Conservation (phyloP, 2,888 invertebrate species). For the Acronicta psi region DNA sequence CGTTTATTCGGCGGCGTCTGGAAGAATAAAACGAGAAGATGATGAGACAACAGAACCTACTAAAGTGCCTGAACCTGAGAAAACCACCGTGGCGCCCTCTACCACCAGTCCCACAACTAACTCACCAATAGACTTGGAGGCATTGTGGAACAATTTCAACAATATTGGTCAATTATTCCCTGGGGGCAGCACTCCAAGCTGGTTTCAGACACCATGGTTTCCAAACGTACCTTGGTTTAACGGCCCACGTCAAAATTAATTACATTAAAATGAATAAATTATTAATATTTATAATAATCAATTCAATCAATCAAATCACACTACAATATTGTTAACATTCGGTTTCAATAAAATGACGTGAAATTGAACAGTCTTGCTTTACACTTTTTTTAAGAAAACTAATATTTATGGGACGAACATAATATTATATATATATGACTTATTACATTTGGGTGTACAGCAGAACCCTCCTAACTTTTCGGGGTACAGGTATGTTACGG, state of each 20-base stretch:
- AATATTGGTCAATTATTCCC: conserved; percentile 32
- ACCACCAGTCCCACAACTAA: background rate
- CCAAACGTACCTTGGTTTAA: conserved; percentile 12
- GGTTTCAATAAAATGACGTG: no score
- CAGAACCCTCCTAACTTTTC: no score
- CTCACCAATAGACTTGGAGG: background rate
- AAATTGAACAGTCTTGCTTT: no score
- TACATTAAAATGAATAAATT: no score
- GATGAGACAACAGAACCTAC: background rate
- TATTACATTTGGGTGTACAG: no score
- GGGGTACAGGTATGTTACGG: no score
- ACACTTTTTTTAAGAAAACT: no score
- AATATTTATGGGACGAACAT: no score
- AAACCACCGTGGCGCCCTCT: background rate
- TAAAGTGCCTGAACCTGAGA: background rate
- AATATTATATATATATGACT: no score
- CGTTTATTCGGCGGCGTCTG: conserved; percentile 21
- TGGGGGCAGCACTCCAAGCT: conserved; percentile 9
- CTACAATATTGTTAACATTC: no score
- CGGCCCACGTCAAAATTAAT: background rate
- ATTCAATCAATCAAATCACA: no score
- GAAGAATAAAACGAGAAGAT: conserved; percentile 20
- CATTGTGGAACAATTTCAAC: conserved; percentile 11
- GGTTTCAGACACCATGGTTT: conserved; percentile 23
- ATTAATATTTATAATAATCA: no score